phyloP scores from a whole-genome alignment of 2,113 vertebrate species.

The Lutjanus erythropterus region DNA sequence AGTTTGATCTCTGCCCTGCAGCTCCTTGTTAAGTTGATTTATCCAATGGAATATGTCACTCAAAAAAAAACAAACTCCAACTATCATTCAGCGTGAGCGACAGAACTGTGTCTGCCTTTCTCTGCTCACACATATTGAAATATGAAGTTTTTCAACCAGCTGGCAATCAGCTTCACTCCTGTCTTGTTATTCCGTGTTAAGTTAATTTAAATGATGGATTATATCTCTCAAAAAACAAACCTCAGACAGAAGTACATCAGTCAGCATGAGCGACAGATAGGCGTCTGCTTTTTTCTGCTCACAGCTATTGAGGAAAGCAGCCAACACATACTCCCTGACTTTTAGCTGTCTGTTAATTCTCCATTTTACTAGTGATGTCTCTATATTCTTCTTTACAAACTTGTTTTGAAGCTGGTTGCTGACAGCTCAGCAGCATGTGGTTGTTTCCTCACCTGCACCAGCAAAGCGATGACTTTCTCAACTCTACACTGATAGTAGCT shows the following conservation, averaged over 20 bases:
- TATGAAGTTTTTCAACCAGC: neutral
- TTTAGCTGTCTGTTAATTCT: conserved; percentile 8
- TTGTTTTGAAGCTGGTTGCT: neutral
- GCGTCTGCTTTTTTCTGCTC: neutral
- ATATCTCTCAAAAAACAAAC: conserved; percentile 32
- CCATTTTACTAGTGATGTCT: neutral
- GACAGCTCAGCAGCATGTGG: neutral
- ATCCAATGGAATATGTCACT: conserved; percentile 18
- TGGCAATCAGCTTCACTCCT: neutral
- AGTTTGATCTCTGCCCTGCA: conserved; percentile 26
- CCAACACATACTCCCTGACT: neutral
- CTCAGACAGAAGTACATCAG: conserved; percentile 6
- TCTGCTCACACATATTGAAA: neutral
- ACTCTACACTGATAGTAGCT: neutral
- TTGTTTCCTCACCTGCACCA: neutral
- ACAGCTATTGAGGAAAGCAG: neutral
- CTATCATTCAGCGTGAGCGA: conserved; percentile 2
- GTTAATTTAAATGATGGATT: conserved; percentile 43
- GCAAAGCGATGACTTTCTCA: neutral
- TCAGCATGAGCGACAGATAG: conserved; percentile 24
- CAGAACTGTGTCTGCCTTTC: conserved; percentile 2
- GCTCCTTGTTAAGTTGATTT: conserved; percentile 30
- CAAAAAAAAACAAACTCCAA: neutral
- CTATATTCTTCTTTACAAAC: neutral
- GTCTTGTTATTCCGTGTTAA: conserved; percentile 18